These are phyloP conservation scores for Saturnia pavonia DNA, from an alignment of 2,888 invertebrate genomes.

Conservation along the genomic window DNA sequence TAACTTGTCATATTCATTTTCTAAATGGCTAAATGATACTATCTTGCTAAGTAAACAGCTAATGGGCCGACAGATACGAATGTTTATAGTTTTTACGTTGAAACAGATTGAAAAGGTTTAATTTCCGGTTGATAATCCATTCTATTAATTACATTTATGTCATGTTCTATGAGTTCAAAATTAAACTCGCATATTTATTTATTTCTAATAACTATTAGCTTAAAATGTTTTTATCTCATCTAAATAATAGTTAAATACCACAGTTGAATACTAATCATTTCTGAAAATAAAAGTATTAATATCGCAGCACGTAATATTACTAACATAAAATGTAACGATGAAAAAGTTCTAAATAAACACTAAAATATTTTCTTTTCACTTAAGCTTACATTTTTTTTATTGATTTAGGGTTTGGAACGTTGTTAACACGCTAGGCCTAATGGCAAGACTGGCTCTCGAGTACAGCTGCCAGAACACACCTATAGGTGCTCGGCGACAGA, in stretches of 20 bases:
- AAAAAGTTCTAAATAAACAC: background rate
- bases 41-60: slow-evolving; percentile 57
- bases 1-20: slow-evolving; percentile 70
- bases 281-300: background rate
- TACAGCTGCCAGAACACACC: no score
- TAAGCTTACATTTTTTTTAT: background rate
- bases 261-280: background rate
- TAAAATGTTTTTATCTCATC: background rate
- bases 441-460: no score
- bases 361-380: background rate
- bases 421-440: no score
- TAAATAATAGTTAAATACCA: background rate
- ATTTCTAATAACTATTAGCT: background rate
- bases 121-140: slow-evolving; percentile 13
- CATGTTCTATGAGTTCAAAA: background rate
- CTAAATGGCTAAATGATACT: slow-evolving; percentile 63
- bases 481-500: no score
- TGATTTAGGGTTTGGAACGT: no score
- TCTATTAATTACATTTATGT: slow-evolving; percentile 5
- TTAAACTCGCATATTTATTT: background rate
- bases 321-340: background rate
- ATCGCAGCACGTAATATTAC: background rate
- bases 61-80: slow-evolving; percentile 57
- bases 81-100: slow-evolving; percentile 36
- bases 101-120: slow-evolving; percentile 17